Base-by-base conservation (phyloP, 2,888 invertebrate species). In the Teleiodes luculella region DNA sequence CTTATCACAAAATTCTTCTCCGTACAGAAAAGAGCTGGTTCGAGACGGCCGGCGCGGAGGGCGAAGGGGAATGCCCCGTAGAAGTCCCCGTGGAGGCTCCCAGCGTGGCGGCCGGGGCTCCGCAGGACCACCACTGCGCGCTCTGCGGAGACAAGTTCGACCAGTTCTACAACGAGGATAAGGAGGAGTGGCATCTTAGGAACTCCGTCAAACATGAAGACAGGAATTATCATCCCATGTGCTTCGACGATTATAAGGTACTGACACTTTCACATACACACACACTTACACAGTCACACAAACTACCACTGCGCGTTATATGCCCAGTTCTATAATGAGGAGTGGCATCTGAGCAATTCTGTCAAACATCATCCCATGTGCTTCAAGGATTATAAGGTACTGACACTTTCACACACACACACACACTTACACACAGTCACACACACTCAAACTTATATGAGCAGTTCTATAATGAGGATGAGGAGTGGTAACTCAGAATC, bases 391-490 rank as follows among this genome's bases (percentile, higher is more conserved):
- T n/a, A n/a, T n/a, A n/a, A n/a, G n/a, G n/a, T n/a, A n/a, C n/a
- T n/a, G n/a, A n/a, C n/a, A n/a, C n/a, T n/a, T n/a, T n/a, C n/a
- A n/a, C n/a, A n/a, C n/a, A n/a, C n/a, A n/a, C n/a, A n/a, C n/a
- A n/a, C n/a, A n/a, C n/a, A n/a, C n/a, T n/a, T n/a, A n/a, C n/a
- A n/a, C n/a, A n/a, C n/a, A n/a, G n/a, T n/a, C n/a, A n/a, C n/a
- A n/a, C n/a, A n/a, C n/a, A n/a, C n/a, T n/a, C n/a, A n/a, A n/a
- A n/a, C n/a, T n/a, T n/a, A n/a, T n/a, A n/a, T n/a, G 96, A 97
- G 64, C 96, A 97, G 80, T 98, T 97, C 89, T 99, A 96, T 89
- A 96, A 98, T 78, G 97, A 99, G 83, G 99, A 99, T 69, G 99
- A 99, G 80, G 98, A 97, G 76, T 99, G 99, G 99, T 97, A 98